These are phyloP conservation scores for Plebejus melissa DNA, from an alignment of 2,888 invertebrate species.

Conservation along the genomic window DNA sequence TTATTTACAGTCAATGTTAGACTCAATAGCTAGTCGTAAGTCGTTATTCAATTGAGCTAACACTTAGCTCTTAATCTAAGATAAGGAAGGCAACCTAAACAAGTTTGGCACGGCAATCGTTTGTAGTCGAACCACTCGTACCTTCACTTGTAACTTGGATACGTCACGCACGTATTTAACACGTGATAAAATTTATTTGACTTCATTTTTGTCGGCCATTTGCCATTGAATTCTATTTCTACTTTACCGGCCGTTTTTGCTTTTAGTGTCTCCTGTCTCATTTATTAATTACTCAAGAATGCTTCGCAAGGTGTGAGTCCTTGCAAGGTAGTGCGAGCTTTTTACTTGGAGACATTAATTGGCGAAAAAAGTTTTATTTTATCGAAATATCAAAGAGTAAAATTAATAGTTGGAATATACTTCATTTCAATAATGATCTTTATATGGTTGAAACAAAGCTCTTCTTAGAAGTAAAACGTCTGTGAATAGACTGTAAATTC, in stretches of 20 bases:
- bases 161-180: slow-evolving; percentile 20
- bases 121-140: slow-evolving; percentile 19
- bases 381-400: not conserved
- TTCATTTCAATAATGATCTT: not conserved
- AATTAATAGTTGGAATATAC: not conserved
- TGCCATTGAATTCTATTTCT: not conserved
- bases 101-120: slow-evolving; percentile 12
- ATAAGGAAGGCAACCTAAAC: slow-evolving; percentile 22
- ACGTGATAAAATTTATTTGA: slow-evolving; percentile 26
- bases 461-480: not conserved
- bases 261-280: not conserved
- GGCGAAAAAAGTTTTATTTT: not conserved
- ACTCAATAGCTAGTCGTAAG: not conserved
- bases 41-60: slow-evolving; percentile 8
- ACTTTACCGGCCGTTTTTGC: not conserved
- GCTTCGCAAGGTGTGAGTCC: not conserved
- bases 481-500: not conserved
- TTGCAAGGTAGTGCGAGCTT: not conserved
- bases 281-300: not conserved
- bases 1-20: not conserved
- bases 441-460: not conserved
- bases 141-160: slow-evolving; percentile 9
- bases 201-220: slow-evolving; percentile 22
- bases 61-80: slow-evolving; percentile 14
- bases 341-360: not conserved